A percentile compares a stretch with the other conserved stretches of the same genome.
phyloP scores from a whole-genome alignment of 2,797 vertebrate genomes.

The Leucoraja ocellata region DNA sequence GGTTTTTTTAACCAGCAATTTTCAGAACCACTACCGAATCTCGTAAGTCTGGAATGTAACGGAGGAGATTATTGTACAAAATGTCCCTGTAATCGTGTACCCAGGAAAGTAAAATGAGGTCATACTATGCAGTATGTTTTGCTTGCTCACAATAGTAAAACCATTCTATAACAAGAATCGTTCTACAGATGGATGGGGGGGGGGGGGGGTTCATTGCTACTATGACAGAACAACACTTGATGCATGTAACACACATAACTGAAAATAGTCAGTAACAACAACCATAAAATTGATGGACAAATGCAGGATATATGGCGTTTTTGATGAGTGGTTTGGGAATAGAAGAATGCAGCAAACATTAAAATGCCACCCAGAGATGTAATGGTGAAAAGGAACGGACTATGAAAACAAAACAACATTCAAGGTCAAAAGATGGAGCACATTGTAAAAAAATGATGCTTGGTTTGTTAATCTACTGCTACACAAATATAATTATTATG shows the following conservation, averaged over 20 bases:
- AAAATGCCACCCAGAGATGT: neutral
- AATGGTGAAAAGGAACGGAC: neutral
- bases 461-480: neutral
- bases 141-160: neutral
- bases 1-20: neutral
- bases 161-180: neutral
- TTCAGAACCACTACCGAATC: neutral
- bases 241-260: no score
- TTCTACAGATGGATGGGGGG: neutral
- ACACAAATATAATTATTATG: neutral
- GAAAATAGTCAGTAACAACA: neutral
- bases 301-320: constrained; percentile 7
- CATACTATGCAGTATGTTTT: neutral
- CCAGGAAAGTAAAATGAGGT: neutral
- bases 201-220: no score
- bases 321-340: neutral
- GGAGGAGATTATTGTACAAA: neutral
- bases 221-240: neutral
- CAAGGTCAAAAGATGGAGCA: neutral
- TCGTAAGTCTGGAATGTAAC: neutral
- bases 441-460: neutral
- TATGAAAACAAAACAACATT: constrained; percentile 18
- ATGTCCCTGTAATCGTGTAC: neutral
- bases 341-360: constrained; percentile 14
- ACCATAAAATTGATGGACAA: constrained; percentile 4